Evolutionary conservation across 2,113 vertebrate species (phyloP).

Genomic region (Verasper variegatus): DNA sequence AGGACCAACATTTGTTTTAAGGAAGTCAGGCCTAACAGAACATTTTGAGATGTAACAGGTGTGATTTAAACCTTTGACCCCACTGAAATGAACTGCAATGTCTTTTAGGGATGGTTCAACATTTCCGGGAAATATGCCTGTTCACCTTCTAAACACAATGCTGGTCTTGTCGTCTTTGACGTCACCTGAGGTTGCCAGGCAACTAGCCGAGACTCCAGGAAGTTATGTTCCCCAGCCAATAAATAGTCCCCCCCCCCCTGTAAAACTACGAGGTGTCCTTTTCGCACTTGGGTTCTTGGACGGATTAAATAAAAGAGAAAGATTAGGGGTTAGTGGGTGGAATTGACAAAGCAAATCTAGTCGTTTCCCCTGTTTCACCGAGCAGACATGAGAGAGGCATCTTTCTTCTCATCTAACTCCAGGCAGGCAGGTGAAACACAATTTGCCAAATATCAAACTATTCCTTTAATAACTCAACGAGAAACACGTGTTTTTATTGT

Average conservation of each 20-base stretch:
- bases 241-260: background rate
- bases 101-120: background rate
- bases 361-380: background rate
- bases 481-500: background rate
- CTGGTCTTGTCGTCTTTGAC: background rate
- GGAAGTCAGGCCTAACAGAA: background rate
- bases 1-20: background rate
- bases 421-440: background rate
- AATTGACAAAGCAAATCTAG: background rate
- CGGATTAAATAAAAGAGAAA: background rate
- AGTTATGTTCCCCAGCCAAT: background rate
- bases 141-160: background rate
- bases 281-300: background rate
- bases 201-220: slow-evolving; percentile 1
- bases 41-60: background rate
- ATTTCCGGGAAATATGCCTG: background rate
- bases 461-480: background rate
- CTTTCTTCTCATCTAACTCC: background rate
- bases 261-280: background rate
- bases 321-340: background rate
- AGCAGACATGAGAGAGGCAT: background rate
- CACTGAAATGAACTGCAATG: background rate
- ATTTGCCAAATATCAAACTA: background rate
- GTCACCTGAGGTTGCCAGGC: slow-evolving; percentile 5
- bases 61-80: background rate